Evolutionary conservation across 2,113 vertebrate genomes (phyloP).

Genomic region (Leucopsar rothschildi): DNA sequence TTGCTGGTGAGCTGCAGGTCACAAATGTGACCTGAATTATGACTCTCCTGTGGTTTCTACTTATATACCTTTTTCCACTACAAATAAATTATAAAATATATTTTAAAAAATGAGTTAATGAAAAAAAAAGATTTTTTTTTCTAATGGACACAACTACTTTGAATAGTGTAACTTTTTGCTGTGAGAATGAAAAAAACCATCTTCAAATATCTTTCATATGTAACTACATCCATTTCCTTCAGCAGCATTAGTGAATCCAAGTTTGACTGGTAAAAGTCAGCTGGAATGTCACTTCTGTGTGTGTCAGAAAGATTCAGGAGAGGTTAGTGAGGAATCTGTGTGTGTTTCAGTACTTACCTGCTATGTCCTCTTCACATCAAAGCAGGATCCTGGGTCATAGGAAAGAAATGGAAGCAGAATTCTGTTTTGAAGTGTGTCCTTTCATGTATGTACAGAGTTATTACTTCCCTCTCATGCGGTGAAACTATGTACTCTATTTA

Average conservation of each 20-base stretch:
- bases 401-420: not conserved
- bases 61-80: not conserved
- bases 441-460: not conserved
- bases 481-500: not conserved
- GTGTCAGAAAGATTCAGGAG: not conserved
- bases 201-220: not conserved
- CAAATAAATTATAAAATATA: not conserved
- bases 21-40: conserved; percentile 23
- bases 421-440: not conserved
- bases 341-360: not conserved
- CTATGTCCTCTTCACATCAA: not conserved
- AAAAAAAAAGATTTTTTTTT: not conserved
- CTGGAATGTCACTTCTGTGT: not conserved
- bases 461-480: not conserved
- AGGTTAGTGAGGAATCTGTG: not conserved
- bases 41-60: not conserved
- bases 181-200: not conserved
- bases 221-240: not conserved
- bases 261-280: not conserved
- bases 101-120: not conserved
- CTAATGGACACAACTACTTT: not conserved
- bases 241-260: not conserved
- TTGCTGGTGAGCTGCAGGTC: not conserved
- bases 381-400: not conserved
- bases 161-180: not conserved